These are phyloP conservation scores for Solenopsis invicta DNA, from an alignment of 1,140 invertebrate genomes.

Conservation along the genomic window DNA sequence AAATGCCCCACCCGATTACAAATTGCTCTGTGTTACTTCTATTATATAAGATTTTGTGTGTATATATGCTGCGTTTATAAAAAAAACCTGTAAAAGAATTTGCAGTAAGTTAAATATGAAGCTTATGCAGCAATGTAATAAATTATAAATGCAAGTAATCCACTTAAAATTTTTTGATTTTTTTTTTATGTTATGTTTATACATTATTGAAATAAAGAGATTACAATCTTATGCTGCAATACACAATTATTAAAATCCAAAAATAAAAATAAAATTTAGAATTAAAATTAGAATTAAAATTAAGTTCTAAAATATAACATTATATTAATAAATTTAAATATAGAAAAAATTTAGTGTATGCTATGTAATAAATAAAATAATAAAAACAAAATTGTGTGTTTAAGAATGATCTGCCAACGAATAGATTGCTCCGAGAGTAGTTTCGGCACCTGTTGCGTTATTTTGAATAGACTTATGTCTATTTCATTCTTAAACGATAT, in stretches of 20 bases:
- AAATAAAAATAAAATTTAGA: not conserved
- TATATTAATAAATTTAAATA: constrained; percentile 10
- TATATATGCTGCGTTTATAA: not conserved
- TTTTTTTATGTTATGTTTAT: no score
- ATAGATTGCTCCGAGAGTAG: not conserved
- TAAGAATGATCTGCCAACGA: not conserved
- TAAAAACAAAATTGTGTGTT: not conserved
- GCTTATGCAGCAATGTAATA: no score
- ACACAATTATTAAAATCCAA: not conserved
- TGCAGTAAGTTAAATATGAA: no score
- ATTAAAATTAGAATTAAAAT: not conserved
- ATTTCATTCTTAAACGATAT: constrained; percentile 15
- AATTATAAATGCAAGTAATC: no score
- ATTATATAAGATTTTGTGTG: no score
- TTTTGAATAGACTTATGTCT: constrained; percentile 26
- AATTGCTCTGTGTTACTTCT: not conserved
- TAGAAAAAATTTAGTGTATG: not conserved
- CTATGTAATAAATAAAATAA: not conserved
- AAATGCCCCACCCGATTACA: not conserved
- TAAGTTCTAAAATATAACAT: not conserved
- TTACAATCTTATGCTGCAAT: no score
- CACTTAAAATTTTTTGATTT: no score
- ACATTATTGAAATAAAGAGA: no score
- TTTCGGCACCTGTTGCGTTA: constrained; percentile 62
- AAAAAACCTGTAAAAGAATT: no score